Evolutionary conservation across 1,140 invertebrate genomes (phyloP).

Genomic region (Apis cerana): DNA sequence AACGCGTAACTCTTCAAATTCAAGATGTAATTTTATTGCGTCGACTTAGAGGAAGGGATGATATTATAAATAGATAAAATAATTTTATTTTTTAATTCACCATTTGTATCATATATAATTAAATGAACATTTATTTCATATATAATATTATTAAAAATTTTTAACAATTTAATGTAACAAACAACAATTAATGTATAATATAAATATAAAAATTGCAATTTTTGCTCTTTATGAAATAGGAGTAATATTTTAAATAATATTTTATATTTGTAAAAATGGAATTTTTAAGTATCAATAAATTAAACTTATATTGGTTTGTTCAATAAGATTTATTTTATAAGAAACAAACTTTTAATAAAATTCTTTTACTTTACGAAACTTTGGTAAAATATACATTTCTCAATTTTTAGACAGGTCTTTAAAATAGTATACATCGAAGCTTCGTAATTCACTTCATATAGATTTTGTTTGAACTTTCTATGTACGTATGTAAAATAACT

Average conservation of each 20-base stretch:
- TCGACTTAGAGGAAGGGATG: constrained; percentile 73
- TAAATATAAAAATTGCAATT: no score
- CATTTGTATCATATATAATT: not conserved
- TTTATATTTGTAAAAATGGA: no score
- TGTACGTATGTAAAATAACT: not conserved
- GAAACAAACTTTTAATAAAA: constrained; percentile 66
- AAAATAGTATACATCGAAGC: constrained; percentile 50
- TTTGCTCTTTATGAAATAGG: not conserved
- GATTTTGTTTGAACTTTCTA: constrained; percentile 33
- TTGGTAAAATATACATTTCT: constrained; percentile 71
- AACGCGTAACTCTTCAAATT: constrained; percentile 88
- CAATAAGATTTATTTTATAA: constrained; percentile 64
- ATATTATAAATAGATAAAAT: constrained; percentile 73
- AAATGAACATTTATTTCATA: not conserved
- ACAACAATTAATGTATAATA: no score
- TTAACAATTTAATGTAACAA: no score
- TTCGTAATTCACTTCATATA: constrained; percentile 30
- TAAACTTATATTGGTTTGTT: constrained; percentile 13
- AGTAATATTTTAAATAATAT: not conserved
- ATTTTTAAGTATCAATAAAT: not conserved
- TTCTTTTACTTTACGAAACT: constrained; percentile 65
- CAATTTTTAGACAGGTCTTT: constrained; percentile 48
- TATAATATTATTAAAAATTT: no score
- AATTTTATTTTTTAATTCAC: not conserved
- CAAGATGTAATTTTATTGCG: constrained; percentile 83